Evolutionary conservation across 2,113 vertebrate genomes (phyloP), one percentile per base, ranked within the genome.

Genomic region (Synodontis membranacea): DNA sequence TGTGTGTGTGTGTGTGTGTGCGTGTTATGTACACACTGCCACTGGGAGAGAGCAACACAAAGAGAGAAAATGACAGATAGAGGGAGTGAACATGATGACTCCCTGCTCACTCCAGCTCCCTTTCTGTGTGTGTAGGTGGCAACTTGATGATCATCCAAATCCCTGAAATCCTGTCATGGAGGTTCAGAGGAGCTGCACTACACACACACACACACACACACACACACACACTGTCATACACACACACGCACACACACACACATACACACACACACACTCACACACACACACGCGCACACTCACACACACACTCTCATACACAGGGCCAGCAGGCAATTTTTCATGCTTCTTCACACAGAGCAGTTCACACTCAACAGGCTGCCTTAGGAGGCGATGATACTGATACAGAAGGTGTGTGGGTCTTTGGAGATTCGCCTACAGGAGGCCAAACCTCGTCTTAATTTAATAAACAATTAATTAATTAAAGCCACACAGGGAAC

Each of bases 341-440:
- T 87, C 88, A 85, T 68, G 78, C 78, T 85, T 89, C 81, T 64
- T 85, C 74, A 54, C 84, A 66, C 74, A 15, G 50, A 85, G 75
- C 84, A 68, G 58, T 85, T 89, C 83, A 82, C 88, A 89, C 88
- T 89, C 88, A 89, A 89, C 88, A 89, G 88, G 86, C 70, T 80
- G 86, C 80, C 60, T 81, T 52, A 85, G 86, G 86, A 72, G 84
- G 78, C 31, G 88, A 86, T 66, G 88, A 87, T 88, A 86, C 85
- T 34, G 84, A 84, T 75, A 86, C 88, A 89, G 88, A 88, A 87
- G 88, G 86, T 89, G 86, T 87, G 88, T 74, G 85, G 75, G 86
- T 89, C 84, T 89, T 25, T 87, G 88, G 88, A 89, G 88, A 87
- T 60, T 85, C 82, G 68, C 84, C 58, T 28, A 39, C 58, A 23